Evolutionary conservation across 1,140 invertebrate genomes (phyloP).

Genomic region (Drosophila sp.): DNA sequence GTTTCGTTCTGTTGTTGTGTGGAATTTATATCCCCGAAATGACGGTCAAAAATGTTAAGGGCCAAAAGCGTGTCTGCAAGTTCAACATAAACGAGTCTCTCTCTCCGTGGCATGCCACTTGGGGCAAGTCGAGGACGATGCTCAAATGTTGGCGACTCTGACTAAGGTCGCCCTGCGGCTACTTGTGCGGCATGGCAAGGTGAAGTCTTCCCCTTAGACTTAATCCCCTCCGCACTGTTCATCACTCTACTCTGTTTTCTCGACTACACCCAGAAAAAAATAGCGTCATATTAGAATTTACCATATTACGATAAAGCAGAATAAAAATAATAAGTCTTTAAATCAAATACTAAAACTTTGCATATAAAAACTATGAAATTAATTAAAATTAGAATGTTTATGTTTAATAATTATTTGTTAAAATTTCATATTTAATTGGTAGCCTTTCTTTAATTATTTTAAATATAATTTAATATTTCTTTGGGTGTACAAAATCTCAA

Average conservation of each 20-base stretch:
- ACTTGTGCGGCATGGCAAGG: constrained; percentile 78
- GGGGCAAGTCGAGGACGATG: constrained; percentile 35
- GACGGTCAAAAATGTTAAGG: constrained; percentile 83
- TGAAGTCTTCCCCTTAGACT: constrained; percentile 37
- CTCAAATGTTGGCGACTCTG: constrained; percentile 17
- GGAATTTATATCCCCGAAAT: constrained; percentile 81
- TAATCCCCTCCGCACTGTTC: not conserved
- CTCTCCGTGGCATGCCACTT: constrained; percentile 57
- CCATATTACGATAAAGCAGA: too few species aligned
- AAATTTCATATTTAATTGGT: too few species aligned
- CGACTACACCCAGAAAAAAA: not conserved
- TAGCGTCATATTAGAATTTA: too few species aligned
- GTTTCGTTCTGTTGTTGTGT: not conserved
- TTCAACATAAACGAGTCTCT: constrained; percentile 68
- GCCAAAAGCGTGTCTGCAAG: constrained; percentile 83
- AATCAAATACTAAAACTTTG: too few species aligned
- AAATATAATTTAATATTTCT: too few species aligned
- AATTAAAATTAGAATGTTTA: too few species aligned
- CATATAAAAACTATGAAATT: too few species aligned
- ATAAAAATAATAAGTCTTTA: too few species aligned
- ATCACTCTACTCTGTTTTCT: constrained; percentile 15
- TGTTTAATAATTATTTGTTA: too few species aligned
- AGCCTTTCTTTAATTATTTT: too few species aligned
- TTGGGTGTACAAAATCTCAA: constrained; percentile 3
- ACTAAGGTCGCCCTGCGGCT: constrained; percentile 60